A percentile compares a stretch with the other conserved stretches of the same genome.
phyloP scores from a whole-genome alignment of 2,888 invertebrate species.

The Eutolmus rufibarbis region DNA sequence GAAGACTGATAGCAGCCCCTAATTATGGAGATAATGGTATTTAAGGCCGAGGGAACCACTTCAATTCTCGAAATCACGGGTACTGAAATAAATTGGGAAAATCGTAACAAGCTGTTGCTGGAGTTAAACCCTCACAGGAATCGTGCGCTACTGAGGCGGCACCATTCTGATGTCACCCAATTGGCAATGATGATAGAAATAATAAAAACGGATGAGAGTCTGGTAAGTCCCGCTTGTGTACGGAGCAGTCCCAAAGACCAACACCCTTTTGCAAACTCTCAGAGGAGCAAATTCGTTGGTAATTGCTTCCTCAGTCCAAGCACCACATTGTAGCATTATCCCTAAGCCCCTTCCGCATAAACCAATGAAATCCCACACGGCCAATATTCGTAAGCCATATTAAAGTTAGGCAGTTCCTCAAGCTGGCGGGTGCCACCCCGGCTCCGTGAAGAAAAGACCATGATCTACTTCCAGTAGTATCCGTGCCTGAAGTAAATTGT shows the following conservation, averaged over 20 bases:
- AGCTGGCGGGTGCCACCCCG: not conserved
- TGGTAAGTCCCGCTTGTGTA: not conserved
- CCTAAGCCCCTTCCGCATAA: not conserved
- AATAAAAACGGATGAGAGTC: conserved; percentile 3
- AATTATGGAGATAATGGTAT: not conserved
- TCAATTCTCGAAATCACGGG: not conserved
- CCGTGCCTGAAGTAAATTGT: not conserved
- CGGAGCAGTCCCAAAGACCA: not conserved
- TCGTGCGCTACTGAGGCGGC: not conserved
- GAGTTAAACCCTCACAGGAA: not conserved
- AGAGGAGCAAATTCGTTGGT: not conserved
- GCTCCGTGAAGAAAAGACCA: not conserved
- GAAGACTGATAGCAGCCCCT: not conserved
- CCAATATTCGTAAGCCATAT: conserved; percentile 27
- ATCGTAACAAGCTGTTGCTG: not conserved
- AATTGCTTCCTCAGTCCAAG: not conserved
- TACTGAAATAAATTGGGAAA: not conserved
- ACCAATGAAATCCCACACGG: not conserved
- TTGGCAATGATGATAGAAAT: conserved; percentile 15
- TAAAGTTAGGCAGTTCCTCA: not conserved
- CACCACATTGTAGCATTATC: not conserved
- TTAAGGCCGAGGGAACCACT: not conserved
- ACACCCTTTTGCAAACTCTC: not conserved
- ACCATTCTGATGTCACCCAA: not conserved
- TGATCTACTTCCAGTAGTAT: not conserved